Evolutionary conservation across 1,140 invertebrate genomes (phyloP).

Genomic region (Saccostrea cuccullata): DNA sequence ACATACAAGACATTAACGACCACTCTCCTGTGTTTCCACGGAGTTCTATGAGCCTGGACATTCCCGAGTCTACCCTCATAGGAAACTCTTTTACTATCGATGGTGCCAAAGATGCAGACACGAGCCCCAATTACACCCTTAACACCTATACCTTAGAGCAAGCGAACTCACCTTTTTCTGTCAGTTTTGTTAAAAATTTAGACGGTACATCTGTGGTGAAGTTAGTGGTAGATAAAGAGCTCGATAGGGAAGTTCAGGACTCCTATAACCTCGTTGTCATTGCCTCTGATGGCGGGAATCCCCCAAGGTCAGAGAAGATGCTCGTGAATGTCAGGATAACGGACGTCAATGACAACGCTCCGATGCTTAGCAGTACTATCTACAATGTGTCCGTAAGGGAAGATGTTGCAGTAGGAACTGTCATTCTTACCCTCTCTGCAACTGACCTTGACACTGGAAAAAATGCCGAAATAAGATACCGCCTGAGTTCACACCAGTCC

Average conservation of each 20-base stretch:
- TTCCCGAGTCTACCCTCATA: constrained; percentile 78
- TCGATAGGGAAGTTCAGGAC: constrained; percentile 93
- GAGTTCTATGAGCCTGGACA: constrained; percentile 54
- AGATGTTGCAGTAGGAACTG: constrained; percentile 87
- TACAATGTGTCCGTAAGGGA: constrained; percentile 89
- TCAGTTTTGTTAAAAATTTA: constrained; percentile 62
- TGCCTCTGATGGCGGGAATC: constrained; percentile 94
- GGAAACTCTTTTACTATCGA: constrained; percentile 85
- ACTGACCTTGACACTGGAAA: constrained; percentile 92
- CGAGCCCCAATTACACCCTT: constrained; percentile 82
- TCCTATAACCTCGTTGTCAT: constrained; percentile 92
- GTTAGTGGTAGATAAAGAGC: constrained; percentile 54
- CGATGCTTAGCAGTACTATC: constrained; percentile 83
- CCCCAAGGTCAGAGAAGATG: constrained; percentile 91
- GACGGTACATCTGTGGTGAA: constrained; percentile 64
- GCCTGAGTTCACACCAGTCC: constrained; percentile 79
- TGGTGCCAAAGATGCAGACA: constrained; percentile 70
- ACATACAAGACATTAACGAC: constrained; percentile 90
- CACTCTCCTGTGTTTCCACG: constrained; percentile 89
- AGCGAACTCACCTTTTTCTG: constrained; percentile 63
- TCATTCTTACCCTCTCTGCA: constrained; percentile 86
- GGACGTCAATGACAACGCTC: constrained; percentile 97
- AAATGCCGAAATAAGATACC: constrained; percentile 94
- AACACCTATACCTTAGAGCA: constrained; percentile 65
- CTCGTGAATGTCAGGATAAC: constrained; percentile 94